These are phyloP conservation scores for Drosophila paranaensis DNA, from an alignment of 2,888 invertebrate genomes.

Conservation along the genomic window DNA sequence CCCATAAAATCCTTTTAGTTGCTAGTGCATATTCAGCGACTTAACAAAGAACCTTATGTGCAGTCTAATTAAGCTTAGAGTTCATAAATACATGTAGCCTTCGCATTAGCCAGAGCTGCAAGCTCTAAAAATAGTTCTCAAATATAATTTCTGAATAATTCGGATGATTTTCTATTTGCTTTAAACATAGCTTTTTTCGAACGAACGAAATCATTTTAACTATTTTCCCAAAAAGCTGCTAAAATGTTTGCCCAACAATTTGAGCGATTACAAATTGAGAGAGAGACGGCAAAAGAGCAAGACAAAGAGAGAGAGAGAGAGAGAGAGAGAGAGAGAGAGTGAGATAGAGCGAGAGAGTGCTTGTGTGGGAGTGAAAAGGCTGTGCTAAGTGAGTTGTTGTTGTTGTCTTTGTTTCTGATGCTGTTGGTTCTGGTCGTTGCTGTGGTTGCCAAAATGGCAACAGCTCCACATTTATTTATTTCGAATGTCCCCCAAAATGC, in stretches of 20 bases:
- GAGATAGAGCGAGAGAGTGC: neutral
- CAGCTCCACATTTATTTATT: constrained; percentile 61
- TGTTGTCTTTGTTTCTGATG: constrained; percentile 28
- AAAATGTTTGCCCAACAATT: constrained; percentile 66
- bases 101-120: neutral
- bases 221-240: constrained; percentile 34
- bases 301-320: too few species aligned
- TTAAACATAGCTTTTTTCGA: constrained; percentile 11
- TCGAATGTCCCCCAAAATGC: constrained; percentile 37
- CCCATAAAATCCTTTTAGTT: neutral
- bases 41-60: neutral
- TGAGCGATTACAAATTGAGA: constrained; percentile 45
- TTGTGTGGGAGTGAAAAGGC: neutral
- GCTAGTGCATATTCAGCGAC: neutral
- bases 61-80: neutral
- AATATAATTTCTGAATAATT: constrained; percentile 5
- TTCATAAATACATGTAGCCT: neutral
- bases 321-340: neutral
- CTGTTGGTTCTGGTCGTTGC: constrained; percentile 31
- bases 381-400: constrained; percentile 26
- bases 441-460: constrained; percentile 60
- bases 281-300: neutral
- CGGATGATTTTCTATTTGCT: neutral
- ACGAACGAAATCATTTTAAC: constrained; percentile 42
- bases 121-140: constrained; percentile 4